Evolutionary conservation across 2,888 invertebrate genomes (phyloP).

Genomic region (Xestobium rufovillosum): DNA sequence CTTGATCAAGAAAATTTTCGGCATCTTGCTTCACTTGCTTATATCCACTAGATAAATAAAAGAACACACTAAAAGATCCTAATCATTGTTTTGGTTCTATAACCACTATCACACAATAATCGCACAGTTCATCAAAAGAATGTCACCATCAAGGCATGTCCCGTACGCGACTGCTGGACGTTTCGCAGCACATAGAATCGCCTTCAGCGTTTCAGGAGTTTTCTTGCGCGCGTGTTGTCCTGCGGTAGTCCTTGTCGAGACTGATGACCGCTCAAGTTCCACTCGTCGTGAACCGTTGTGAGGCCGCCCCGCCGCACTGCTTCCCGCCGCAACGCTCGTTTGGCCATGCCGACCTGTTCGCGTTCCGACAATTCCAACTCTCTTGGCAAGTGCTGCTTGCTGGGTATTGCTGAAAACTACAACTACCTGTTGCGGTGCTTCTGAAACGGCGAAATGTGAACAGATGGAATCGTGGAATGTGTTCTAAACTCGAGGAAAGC

Average conservation of each 20-base stretch:
- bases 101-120: constrained; percentile 9
- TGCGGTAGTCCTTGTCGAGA: constrained; percentile 39
- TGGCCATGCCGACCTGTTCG: constrained; percentile 35
- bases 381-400: constrained; percentile 34
- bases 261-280: constrained; percentile 43
- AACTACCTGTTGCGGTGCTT: constrained; percentile 17
- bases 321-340: constrained; percentile 28
- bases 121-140: constrained; percentile 13
- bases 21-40: constrained; percentile 52
- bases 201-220: constrained; percentile 13
- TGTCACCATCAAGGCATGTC: not conserved
- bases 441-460: too few relatives aligned
- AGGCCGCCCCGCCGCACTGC: constrained; percentile 30
- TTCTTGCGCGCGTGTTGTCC: constrained; percentile 28
- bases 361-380: constrained; percentile 39
- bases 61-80: constrained; percentile 10
- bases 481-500: too few relatives aligned
- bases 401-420: constrained; percentile 13
- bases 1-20: constrained; percentile 89
- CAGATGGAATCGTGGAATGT: too few relatives aligned
- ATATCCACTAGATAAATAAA: constrained; percentile 13
- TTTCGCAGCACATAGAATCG: constrained; percentile 14
- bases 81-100: too few relatives aligned
- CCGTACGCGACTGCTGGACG: constrained; percentile 11
- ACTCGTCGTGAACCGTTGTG: constrained; percentile 39